Evolutionary conservation across 92 coral and sea anemone species (phyloP), one percentile per base, ranked within the genome.

Genomic region (Epizoanthus illoricatus): DNA sequence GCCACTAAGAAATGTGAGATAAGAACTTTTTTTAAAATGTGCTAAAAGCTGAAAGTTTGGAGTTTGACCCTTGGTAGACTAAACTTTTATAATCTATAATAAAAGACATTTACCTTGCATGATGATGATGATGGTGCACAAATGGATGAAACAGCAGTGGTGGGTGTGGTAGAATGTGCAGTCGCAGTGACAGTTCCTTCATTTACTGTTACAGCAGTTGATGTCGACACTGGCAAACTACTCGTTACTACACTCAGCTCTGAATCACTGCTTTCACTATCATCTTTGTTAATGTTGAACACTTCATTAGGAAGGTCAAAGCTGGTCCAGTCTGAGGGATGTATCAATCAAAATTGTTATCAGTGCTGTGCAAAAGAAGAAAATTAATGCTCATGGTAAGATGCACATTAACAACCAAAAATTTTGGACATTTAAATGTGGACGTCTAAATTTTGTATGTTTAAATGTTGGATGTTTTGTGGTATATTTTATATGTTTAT

Each of bases 271-370:
- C 18, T 71, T 71, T 49, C 42, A 5, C 40, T 75, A 60, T 82
- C 79, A 16, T 73, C 70, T 36, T 78, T 3, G 4, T 62, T 55
- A 13, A 78, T 43, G 57, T 63, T 40, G 23, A 78, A 78, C 4
- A 45, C 70, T 62, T 78, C 28, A 69, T 74, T 86, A 57, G 92
- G 86, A 12, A 89, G 65, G 60, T 81, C 87, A 84, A 88, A 84
- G 71, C 67, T 75, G 69, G 79, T 89, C 87, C 86, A 89, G 8
- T 80, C 92, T 89, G 19, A 11, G 40, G 64, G 54, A n/a, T 9
- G 18, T 20, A 13, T 18, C n/a, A n/a, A 71, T n/a, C 39, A 59
- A 11, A 36, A 42, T 28, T 4, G 69, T 11, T 16, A 5, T 4
- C 4, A 67, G 56, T 52, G 56, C 2, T 10, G 56, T 10, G 2